Conservation (phyloP, 1,140 invertebrate genomes). For the Halictus rubicundus region DNA sequence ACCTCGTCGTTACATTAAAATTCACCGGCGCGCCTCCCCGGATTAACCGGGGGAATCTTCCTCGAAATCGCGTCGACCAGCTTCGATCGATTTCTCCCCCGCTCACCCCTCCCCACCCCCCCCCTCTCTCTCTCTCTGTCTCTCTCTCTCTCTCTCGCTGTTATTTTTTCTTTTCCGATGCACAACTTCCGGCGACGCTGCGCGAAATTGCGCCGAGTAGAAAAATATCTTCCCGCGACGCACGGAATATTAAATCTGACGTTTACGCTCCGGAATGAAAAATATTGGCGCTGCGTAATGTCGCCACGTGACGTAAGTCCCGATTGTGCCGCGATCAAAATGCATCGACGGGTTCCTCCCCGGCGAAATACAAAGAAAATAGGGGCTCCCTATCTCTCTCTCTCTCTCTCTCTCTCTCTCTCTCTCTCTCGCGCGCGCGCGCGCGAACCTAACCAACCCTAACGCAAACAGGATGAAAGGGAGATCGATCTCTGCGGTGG, state of each 20-base stretch:
- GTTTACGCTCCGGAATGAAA: not conserved
- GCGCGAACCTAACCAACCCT: not conserved
- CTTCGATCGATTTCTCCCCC: not conserved
- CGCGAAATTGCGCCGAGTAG: conserved; percentile 8
- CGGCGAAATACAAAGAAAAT: not conserved
- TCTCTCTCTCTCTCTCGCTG: no score
- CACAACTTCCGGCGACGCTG: conserved; percentile 8
- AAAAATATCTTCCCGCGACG: not conserved
- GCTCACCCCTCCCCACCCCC: no score
- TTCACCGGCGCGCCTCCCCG: conserved; percentile 38
- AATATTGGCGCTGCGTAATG: conserved; percentile 1
- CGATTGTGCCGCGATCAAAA: not conserved
- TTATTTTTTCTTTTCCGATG: not conserved
- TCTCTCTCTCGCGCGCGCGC: no score
- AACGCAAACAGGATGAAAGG: not conserved
- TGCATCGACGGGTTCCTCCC: not conserved
- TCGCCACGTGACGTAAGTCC: no score
- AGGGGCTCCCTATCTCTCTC: no score
- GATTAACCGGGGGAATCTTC: conserved; percentile 41
- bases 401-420: no score
- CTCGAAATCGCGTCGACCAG: conserved; percentile 29
- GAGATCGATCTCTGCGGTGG: not conserved
- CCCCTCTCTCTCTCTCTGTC: no score
- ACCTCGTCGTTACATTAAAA: conserved; percentile 51
- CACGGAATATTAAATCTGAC: not conserved